A percentile compares a stretch with the other conserved stretches of the same genome.
phyloP scores from a whole-genome alignment of 1,140 invertebrate species.

The Melitaea cinxia region DNA sequence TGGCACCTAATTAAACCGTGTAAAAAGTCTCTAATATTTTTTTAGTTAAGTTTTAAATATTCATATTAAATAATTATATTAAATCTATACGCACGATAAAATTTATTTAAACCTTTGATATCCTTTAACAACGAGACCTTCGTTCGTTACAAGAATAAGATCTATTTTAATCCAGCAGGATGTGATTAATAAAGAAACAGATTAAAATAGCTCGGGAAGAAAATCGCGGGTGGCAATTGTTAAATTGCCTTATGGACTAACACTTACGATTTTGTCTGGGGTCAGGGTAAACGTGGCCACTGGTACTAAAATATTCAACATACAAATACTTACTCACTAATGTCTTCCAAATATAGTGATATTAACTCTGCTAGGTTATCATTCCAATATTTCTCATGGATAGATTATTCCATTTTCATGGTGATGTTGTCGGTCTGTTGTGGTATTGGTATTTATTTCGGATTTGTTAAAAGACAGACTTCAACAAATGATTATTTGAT shows the following conservation, averaged over 20 bases:
- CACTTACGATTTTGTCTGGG: slow-evolving; percentile 21
- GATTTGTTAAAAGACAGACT: slow-evolving; percentile 86
- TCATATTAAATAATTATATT: too few relatives aligned
- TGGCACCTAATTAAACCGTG: too few relatives aligned
- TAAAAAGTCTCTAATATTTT: too few relatives aligned
- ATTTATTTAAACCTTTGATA: not conserved
- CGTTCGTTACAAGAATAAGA: slow-evolving; percentile 1
- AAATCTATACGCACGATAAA: not conserved
- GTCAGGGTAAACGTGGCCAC: slow-evolving; percentile 10
- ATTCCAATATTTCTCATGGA: slow-evolving; percentile 85
- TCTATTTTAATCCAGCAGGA: slow-evolving; percentile 56
- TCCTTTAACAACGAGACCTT: slow-evolving; percentile 7
- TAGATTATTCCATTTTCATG: slow-evolving; percentile 88
- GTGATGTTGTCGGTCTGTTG: slow-evolving; percentile 88
- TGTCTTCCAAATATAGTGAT: slow-evolving; percentile 48
- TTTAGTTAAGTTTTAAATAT: too few relatives aligned
- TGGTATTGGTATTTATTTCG: slow-evolving; percentile 90
- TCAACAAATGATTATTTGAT: slow-evolving; percentile 90
- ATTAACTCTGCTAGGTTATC: slow-evolving; percentile 84
- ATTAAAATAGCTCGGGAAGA: slow-evolving; percentile 58
- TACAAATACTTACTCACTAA: slow-evolving; percentile 12
- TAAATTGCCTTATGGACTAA: slow-evolving; percentile 48
- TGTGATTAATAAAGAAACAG: slow-evolving; percentile 50
- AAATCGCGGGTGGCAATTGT: slow-evolving; percentile 63
- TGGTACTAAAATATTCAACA: not conserved